phyloP scores from a whole-genome alignment of 2,888 invertebrate species.

The Sympetrum striolatum region DNA sequence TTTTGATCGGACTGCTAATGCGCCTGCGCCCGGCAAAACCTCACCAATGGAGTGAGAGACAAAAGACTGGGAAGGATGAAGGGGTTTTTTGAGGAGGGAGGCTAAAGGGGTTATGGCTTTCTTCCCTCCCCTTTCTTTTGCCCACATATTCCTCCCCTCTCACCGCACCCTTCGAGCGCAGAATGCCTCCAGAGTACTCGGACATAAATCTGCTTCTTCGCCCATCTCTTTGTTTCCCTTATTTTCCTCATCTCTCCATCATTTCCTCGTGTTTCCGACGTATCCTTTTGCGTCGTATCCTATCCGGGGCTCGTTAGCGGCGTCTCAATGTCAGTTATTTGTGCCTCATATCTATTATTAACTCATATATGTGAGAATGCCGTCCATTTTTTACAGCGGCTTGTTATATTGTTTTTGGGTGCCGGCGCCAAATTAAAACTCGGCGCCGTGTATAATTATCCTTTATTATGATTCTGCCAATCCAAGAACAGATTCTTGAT shows the following conservation, averaged over 20 bases:
- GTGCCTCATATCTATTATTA: no score
- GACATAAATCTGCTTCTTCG: constrained; percentile 35
- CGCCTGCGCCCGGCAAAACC: constrained; percentile 26
- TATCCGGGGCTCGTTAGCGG: background rate
- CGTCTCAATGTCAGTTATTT: background rate
- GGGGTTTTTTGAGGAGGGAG: constrained; percentile 14
- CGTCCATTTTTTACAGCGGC: no score
- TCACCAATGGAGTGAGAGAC: constrained; percentile 43
- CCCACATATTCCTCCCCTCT: background rate
- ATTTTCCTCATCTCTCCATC: background rate
- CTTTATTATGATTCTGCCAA: no score
- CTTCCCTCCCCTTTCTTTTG: background rate
- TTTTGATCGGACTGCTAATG: constrained; percentile 29
- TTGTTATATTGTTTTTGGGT: no score
- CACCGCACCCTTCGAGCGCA: constrained; percentile 31
- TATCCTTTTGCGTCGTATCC: background rate
- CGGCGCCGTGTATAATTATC: no score
- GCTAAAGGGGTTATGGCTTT: constrained; percentile 42
- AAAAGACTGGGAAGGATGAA: constrained; percentile 41
- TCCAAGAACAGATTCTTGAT: no score
- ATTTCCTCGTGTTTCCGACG: background rate
- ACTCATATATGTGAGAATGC: no score
- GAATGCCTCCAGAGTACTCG: constrained; percentile 28
- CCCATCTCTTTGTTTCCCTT: background rate
- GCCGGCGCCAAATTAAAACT: no score